Percentiles rank a stretch among this genome's conserved stretches.
These are phyloP conservation scores for Plusia festucae DNA, from an alignment of 2,888 invertebrate species.

Conservation along the genomic window DNA sequence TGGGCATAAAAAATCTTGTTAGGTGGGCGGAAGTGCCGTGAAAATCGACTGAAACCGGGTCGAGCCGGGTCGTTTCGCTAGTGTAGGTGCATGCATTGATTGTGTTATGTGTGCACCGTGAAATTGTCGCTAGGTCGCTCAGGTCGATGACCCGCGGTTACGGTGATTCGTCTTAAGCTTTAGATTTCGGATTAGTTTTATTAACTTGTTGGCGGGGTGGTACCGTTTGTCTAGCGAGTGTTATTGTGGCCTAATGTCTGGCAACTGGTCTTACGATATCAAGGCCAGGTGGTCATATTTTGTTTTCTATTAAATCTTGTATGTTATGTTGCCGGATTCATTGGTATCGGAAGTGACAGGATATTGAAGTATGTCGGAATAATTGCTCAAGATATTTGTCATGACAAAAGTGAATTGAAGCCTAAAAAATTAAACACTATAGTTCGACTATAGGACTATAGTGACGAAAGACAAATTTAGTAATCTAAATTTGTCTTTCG, in stretches of 20 bases:
- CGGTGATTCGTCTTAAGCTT: constrained; percentile 34
- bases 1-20: constrained; percentile 36
- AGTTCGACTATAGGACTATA: too few relatives aligned
- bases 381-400: too few relatives aligned
- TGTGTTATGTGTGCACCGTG: constrained; percentile 61
- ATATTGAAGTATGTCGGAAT: not conserved
- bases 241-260: not conserved
- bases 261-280: not conserved
- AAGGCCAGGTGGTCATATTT: not conserved
- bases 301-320: not conserved
- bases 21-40: constrained; percentile 39
- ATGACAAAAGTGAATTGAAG: too few relatives aligned
- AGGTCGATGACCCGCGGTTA: constrained; percentile 47
- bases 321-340: not conserved
- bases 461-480: too few relatives aligned
- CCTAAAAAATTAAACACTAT: too few relatives aligned
- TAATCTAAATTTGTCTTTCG: too few relatives aligned
- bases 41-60: constrained; percentile 44
- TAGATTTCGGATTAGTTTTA: constrained; percentile 21
- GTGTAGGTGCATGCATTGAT: constrained; percentile 49
- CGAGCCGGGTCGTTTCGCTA: constrained; percentile 43
- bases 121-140: constrained; percentile 54
- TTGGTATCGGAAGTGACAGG: not conserved
- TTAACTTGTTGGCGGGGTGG: not conserved
- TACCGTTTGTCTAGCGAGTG: not conserved